These are phyloP conservation scores for Peromyscus californicus DNA, from an alignment of 2,113 vertebrate genomes.

Conservation along the genomic window DNA sequence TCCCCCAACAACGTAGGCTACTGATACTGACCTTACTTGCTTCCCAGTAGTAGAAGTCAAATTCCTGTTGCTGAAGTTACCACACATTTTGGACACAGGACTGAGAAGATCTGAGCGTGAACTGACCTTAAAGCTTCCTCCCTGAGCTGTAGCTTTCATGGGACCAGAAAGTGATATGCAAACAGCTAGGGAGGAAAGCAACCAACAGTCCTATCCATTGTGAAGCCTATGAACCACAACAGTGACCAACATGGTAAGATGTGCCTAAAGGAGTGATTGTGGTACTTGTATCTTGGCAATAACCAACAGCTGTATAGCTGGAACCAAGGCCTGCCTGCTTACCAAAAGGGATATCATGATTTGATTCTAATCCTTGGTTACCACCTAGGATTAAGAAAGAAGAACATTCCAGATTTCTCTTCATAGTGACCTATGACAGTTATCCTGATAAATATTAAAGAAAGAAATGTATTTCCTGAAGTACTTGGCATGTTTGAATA, in stretches of 20 bases:
- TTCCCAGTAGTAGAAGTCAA: not conserved
- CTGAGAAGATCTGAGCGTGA: not conserved
- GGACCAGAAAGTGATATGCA: not conserved
- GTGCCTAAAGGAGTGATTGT: not conserved
- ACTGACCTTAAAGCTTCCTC: not conserved
- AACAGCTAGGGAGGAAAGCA: not conserved
- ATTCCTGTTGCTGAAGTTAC: not conserved
- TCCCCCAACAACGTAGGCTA: not conserved
- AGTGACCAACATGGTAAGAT: not conserved
- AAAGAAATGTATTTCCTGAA: not conserved
- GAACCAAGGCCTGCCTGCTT: not conserved
- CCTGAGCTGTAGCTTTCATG: not conserved
- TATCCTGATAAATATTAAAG: conserved; percentile 14
- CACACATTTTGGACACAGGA: not conserved
- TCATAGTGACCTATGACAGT: not conserved
- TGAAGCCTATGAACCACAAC: too few species aligned
- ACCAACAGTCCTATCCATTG: not conserved
- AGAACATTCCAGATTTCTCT: not conserved
- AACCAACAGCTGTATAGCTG: not conserved
- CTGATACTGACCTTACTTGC: not conserved
- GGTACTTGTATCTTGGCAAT: not conserved
- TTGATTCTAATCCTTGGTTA: not conserved
- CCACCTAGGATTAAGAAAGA: not conserved
- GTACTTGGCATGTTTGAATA: not conserved
- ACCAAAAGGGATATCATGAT: not conserved